Percentiles rank a stretch among this genome's conserved stretches.
These are phyloP conservation scores for Phengaris arion DNA, from an alignment of 2,888 invertebrate genomes.

Conservation along the genomic window DNA sequence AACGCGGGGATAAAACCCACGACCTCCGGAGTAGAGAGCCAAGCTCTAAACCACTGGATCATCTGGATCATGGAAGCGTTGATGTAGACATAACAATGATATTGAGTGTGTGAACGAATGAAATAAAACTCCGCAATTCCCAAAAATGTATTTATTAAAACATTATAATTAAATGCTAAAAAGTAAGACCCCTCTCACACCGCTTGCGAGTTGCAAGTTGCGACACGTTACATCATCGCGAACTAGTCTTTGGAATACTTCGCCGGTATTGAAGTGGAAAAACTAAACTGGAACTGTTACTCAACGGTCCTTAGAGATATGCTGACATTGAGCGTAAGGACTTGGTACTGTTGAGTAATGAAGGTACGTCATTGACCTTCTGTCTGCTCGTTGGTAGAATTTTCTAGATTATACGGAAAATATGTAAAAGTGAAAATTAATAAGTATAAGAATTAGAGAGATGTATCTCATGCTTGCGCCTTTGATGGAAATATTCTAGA, in stretches of 20 bases:
- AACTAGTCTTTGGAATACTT: conserved; percentile 23
- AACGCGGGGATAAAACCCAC: too few species aligned
- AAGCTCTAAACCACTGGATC: too few species aligned
- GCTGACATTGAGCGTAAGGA: neutral
- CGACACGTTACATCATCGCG: neutral
- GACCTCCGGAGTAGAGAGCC: too few species aligned
- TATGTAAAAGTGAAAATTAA: too few species aligned
- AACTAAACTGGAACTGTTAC: conserved; percentile 18
- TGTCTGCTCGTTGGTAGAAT: neutral
- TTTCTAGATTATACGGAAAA: neutral
- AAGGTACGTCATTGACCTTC: conserved; percentile 2
- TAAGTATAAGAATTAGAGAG: too few species aligned
- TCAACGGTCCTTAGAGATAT: neutral
- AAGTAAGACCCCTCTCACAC: neutral
- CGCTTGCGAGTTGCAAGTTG: neutral
- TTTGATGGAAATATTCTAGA: too few species aligned
- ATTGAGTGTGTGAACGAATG: too few species aligned
- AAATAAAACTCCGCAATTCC: conserved; percentile 9
- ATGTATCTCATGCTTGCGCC: too few species aligned
- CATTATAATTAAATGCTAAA: neutral
- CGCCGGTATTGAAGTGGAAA: conserved; percentile 17
- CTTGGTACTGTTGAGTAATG: neutral
- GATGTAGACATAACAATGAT: too few species aligned
- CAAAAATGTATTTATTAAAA: conserved; percentile 8
- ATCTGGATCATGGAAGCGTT: too few species aligned